These are phyloP conservation scores for Eurosta solidaginis DNA, from an alignment of 1,140 invertebrate genomes.

Conservation along the genomic window DNA sequence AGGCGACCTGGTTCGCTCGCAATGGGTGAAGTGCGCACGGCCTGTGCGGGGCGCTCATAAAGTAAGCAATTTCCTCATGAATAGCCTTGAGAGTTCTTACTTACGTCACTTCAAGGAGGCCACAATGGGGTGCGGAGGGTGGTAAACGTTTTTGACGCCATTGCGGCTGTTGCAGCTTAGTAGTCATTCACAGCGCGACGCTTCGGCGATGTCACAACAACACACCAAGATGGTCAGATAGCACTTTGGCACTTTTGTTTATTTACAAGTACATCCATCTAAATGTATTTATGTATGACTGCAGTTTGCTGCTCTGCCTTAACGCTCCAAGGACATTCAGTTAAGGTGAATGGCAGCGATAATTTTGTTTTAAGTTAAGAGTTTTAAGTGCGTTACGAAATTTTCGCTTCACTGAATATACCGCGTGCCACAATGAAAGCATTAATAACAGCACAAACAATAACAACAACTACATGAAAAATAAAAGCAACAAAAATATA, in stretches of 20 bases:
- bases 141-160: not conserved
- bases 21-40: not conserved
- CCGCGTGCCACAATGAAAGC: not conserved
- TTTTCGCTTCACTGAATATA: not conserved
- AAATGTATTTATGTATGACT: no score
- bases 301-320: not conserved
- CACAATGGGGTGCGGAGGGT: no score
- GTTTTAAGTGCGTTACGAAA: not conserved
- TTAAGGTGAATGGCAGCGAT: not conserved
- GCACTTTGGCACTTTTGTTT: not conserved
- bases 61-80: constrained; percentile 14
- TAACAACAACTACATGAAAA: no score
- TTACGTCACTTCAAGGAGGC: not conserved
- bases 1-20: not conserved
- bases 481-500: no score
- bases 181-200: not conserved
- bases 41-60: not conserved
- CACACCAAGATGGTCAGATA: not conserved
- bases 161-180: not conserved
- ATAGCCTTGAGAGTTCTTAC: not conserved
- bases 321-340: not conserved
- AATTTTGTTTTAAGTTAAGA: not conserved
- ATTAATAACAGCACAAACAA: not conserved
- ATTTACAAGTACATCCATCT: no score
- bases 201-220: not conserved